These are phyloP conservation scores for Poeciliopsis infans DNA, from an alignment of 2,797 vertebrate species.

Conservation along the genomic window DNA sequence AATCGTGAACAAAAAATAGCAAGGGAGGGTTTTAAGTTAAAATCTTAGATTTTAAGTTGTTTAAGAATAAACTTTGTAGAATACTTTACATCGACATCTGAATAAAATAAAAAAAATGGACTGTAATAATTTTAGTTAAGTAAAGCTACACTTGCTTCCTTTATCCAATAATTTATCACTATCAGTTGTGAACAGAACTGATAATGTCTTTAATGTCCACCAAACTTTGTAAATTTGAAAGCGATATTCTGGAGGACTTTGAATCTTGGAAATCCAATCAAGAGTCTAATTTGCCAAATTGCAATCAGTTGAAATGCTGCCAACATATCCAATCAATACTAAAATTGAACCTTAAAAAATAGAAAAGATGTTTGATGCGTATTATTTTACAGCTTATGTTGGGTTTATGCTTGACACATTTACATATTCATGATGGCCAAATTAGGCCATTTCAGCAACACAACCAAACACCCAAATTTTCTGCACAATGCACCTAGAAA, in stretches of 20 bases:
- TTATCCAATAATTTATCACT: background rate
- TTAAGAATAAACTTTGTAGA: background rate
- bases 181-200: background rate
- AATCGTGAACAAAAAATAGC: conserved; percentile 7
- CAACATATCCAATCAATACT: background rate
- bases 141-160: background rate
- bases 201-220: background rate
- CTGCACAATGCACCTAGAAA: too few relatives aligned
- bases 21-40: background rate
- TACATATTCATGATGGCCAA: too few relatives aligned
- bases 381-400: background rate
- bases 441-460: too few relatives aligned
- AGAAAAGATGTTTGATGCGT: background rate
- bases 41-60: background rate
- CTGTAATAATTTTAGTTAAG: background rate
- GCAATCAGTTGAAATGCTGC: background rate
- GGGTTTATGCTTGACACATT: too few relatives aligned
- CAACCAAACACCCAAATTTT: background rate
- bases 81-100: background rate
- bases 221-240: background rate
- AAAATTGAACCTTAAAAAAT: background rate
- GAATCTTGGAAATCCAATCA: background rate
- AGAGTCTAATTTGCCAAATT: background rate
- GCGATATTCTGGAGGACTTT: background rate
- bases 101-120: background rate